Evolutionary conservation across 2,113 vertebrate genomes (phyloP).

Genomic region (Triplophysa tibetana): DNA sequence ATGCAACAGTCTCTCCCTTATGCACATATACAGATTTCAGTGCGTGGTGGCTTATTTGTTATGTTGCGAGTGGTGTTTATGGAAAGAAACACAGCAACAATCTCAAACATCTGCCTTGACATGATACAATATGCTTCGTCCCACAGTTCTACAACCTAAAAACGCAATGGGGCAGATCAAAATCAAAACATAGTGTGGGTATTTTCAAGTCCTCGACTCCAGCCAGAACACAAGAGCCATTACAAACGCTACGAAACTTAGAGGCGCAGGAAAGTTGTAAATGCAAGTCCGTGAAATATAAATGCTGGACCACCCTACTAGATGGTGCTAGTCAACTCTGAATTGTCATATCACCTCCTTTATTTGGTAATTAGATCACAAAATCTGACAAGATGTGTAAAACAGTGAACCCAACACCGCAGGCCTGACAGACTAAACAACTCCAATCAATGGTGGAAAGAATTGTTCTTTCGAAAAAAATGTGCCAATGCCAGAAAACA

Average conservation of each 20-base stretch:
- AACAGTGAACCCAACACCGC: conserved; percentile 78
- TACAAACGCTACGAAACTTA: background rate
- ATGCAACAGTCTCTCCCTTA: conserved; percentile 48
- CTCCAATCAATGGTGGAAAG: conserved; percentile 78
- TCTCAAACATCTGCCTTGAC: conserved; percentile 53
- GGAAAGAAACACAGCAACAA: conserved; percentile 25
- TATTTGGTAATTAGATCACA: conserved; percentile 85
- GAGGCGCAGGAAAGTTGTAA: conserved; percentile 9
- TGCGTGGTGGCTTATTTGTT: conserved; percentile 64
- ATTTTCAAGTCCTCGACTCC: conserved; percentile 38
- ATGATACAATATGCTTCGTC: background rate
- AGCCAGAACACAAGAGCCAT: conserved; percentile 58
- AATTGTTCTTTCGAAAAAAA: conserved; percentile 77
- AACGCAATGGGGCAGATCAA: conserved; percentile 32
- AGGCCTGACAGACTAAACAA: conserved; percentile 90
- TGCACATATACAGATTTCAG: conserved; percentile 21
- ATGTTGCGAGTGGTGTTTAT: conserved; percentile 74
- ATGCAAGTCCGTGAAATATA: conserved; percentile 72
- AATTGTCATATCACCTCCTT: conserved; percentile 60
- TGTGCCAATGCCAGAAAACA: conserved; percentile 76
- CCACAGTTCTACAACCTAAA: background rate
- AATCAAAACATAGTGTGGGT: conserved; percentile 51
- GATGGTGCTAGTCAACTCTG: conserved; percentile 73
- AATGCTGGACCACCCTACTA: conserved; percentile 88
- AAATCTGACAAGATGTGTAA: conserved; percentile 80